These are phyloP conservation scores for Magallana gigas DNA, from an alignment of 1,140 invertebrate genomes.

Conservation along the genomic window DNA sequence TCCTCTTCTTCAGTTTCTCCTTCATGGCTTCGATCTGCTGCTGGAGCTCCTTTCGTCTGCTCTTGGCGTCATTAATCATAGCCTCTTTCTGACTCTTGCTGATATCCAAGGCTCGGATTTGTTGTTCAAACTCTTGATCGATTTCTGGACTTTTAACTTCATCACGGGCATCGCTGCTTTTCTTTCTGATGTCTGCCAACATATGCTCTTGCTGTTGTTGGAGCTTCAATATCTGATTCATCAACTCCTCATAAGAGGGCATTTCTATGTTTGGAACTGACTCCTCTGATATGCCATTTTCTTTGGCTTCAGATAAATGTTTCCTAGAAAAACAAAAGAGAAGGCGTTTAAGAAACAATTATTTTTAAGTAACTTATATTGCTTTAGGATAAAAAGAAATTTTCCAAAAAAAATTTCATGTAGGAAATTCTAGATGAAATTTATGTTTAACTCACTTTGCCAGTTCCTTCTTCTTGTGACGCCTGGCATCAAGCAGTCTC, in stretches of 20 bases:
- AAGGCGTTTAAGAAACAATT: no score
- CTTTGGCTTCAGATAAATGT: slow-evolving; percentile 72
- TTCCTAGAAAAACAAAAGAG: slow-evolving; percentile 30
- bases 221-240: slow-evolving; percentile 64
- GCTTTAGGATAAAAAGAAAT: no score
- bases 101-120: slow-evolving; percentile 59
- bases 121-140: slow-evolving; percentile 61
- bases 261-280: slow-evolving; percentile 68
- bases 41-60: slow-evolving; percentile 57
- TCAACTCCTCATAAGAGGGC: slow-evolving; percentile 72
- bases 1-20: slow-evolving; percentile 62
- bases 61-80: slow-evolving; percentile 57
- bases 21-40: slow-evolving; percentile 62
- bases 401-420: no score
- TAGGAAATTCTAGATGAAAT: no score
- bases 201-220: slow-evolving; percentile 69
- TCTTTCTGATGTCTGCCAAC: slow-evolving; percentile 66
- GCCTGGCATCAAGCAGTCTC: slow-evolving; percentile 70
- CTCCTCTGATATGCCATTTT: slow-evolving; percentile 66
- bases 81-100: slow-evolving; percentile 62
- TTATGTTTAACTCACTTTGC: slow-evolving; percentile 52
- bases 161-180: slow-evolving; percentile 55
- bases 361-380: no score
- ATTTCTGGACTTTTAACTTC: slow-evolving; percentile 52
- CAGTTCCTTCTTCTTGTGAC: slow-evolving; percentile 73